Evolutionary conservation across 2,888 invertebrate species (phyloP).

Genomic region (Pyrrhosoma nymphula): DNA sequence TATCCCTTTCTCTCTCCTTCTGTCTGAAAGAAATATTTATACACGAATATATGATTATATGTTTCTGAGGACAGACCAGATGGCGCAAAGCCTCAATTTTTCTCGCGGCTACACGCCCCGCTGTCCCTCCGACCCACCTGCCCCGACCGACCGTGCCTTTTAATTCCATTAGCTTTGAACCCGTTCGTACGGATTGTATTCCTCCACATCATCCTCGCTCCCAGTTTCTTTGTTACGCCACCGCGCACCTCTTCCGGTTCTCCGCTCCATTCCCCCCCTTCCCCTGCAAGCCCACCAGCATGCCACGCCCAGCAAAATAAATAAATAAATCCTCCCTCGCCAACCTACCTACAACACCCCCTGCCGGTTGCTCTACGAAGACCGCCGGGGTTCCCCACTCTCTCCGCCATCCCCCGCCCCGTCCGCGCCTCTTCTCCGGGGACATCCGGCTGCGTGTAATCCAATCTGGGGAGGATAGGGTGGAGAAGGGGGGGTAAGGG

Average conservation of each 20-base stretch:
- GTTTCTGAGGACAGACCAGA: background rate
- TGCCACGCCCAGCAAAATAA: constrained; percentile 38
- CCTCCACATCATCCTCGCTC: background rate
- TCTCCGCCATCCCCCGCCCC: background rate
- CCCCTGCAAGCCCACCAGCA: background rate
- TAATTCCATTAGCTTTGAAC: constrained; percentile 65
- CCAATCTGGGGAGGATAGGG: constrained; percentile 47
- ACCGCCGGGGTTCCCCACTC: background rate
- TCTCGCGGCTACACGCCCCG: background rate
- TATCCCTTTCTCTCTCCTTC: too few species aligned
- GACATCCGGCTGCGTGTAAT: constrained; percentile 62
- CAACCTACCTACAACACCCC: too few species aligned
- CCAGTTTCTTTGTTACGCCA: background rate
- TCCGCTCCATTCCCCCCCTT: background rate
- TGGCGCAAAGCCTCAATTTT: background rate
- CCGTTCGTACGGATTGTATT: constrained; percentile 32
- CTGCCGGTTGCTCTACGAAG: background rate
- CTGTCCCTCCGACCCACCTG: background rate
- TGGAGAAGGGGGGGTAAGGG: background rate
- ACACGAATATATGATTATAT: too few species aligned
- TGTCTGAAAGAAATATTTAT: too few species aligned
- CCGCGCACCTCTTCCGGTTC: constrained; percentile 8
- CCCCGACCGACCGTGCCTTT: background rate
- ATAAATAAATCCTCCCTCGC: constrained; percentile 43
- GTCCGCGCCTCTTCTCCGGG: constrained; percentile 7